Conservation (phyloP, 1,140 invertebrate species). For the Druon quercuslanigerum region DNA sequence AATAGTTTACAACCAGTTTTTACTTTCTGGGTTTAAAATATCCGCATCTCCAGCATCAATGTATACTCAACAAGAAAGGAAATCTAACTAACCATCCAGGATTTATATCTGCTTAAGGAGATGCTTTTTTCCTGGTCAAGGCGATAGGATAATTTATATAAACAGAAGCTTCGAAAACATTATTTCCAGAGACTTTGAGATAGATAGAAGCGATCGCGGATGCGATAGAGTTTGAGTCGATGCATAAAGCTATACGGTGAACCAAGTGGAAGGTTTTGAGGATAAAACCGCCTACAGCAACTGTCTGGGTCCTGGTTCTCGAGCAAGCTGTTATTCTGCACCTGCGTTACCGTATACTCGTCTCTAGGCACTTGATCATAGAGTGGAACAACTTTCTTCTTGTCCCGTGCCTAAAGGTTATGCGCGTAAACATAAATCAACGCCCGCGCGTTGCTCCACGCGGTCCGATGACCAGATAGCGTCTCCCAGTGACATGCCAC, state of each 20-base stretch:
- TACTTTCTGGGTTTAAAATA: no score
- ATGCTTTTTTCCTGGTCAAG: not conserved
- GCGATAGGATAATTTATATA: not conserved
- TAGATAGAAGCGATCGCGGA: not conserved
- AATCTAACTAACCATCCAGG: not conserved
- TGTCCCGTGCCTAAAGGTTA: slow-evolving; percentile 52
- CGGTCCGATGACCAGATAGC: slow-evolving; percentile 35
- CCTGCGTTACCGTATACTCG: slow-evolving; percentile 51
- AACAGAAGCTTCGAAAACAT: not conserved
- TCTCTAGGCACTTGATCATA: slow-evolving; percentile 51
- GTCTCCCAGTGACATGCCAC: slow-evolving; percentile 45
- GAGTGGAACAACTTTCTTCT: slow-evolving; percentile 55
- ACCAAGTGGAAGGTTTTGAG: slow-evolving; percentile 45
- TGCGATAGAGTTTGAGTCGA: not conserved
- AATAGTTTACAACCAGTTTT: not conserved
- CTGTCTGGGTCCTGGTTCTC: slow-evolving; percentile 47
- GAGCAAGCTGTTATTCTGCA: slow-evolving; percentile 57
- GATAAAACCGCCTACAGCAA: slow-evolving; percentile 50
- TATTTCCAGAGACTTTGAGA: not conserved
- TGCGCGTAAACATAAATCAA: slow-evolving; percentile 57
- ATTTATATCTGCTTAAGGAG: not conserved
- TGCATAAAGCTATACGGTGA: not conserved
- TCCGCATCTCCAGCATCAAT: no score
- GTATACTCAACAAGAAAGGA: not conserved
- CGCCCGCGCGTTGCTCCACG: slow-evolving; percentile 51